A percentile compares a stretch with the other conserved stretches of the same genome.
These are phyloP conservation scores for Nixonia krombeini DNA, from an alignment of 1,140 invertebrate genomes.

Conservation along the genomic window DNA sequence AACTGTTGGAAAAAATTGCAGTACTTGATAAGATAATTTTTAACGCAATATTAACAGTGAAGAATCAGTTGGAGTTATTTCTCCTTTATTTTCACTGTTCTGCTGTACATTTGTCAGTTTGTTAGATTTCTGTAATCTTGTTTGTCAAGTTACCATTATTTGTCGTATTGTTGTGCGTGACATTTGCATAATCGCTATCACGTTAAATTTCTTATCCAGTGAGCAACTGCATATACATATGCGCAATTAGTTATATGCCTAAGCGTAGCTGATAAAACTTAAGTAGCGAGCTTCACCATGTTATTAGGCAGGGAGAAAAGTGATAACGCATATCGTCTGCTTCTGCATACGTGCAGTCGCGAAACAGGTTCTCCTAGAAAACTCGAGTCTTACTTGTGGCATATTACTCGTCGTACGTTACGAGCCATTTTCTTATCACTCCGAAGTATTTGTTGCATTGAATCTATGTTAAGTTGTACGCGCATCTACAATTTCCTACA, in stretches of 20 bases:
- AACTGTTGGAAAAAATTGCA: no score
- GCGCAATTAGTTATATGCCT: conserved; percentile 57
- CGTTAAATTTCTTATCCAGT: conserved; percentile 58
- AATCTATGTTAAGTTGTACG: background rate
- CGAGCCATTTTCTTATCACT: conserved; percentile 1
- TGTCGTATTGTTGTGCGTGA: conserved; percentile 21
- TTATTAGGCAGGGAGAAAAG: conserved; percentile 41
- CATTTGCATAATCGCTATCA: conserved; percentile 57
- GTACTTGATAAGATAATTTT: no score
- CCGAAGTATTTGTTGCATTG: background rate
- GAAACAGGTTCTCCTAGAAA: conserved; percentile 26
- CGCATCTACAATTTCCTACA: background rate
- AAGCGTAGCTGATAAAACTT: conserved; percentile 54
- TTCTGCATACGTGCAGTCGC: conserved; percentile 16
- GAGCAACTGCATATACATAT: conserved; percentile 42
- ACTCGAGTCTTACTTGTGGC: conserved; percentile 7
- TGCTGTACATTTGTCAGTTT: no score
- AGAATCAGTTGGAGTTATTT: no score
- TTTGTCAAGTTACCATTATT: no score
- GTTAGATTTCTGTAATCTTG: no score
- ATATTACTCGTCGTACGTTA: conserved; percentile 12
- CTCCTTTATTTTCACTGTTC: no score
- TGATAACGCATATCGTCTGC: conserved; percentile 49
- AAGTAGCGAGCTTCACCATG: conserved; percentile 31
- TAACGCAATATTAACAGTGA: no score